Evolutionary conservation across 2,113 vertebrate species (phyloP).

Genomic region (Nematolebias whitei): DNA sequence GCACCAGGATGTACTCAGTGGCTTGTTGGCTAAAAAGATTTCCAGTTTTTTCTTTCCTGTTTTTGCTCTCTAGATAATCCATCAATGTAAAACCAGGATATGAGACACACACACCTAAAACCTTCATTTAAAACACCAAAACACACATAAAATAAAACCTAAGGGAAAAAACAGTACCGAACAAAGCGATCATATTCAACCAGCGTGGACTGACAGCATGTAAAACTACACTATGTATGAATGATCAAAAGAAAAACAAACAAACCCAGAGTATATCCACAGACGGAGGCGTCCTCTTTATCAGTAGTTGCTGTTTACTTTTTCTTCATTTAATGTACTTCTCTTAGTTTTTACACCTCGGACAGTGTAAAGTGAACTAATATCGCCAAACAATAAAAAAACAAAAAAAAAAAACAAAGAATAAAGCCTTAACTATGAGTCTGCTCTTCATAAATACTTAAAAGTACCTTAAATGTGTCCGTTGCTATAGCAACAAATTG

Average conservation of each 20-base stretch:
- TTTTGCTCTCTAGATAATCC: slow-evolving; percentile 8
- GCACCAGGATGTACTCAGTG: background rate
- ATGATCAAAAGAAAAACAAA: slow-evolving; percentile 30
- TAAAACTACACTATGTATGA: slow-evolving; percentile 58
- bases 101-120: slow-evolving; percentile 30
- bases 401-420: slow-evolving; percentile 39
- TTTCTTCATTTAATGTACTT: slow-evolving; percentile 34
- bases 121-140: slow-evolving; percentile 67
- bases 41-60: slow-evolving; percentile 38
- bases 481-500: slow-evolving; percentile 27
- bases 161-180: slow-evolving; percentile 57
- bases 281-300: slow-evolving; percentile 52
- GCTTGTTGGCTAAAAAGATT: slow-evolving; percentile 15
- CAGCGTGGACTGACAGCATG: slow-evolving; percentile 61
- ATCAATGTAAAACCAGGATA: slow-evolving; percentile 27
- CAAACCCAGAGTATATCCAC: slow-evolving; percentile 53
- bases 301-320: slow-evolving; percentile 61
- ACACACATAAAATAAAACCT: slow-evolving; percentile 49
- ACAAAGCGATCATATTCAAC: slow-evolving; percentile 63
- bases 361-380: slow-evolving; percentile 7
- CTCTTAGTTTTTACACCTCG: slow-evolving; percentile 13
- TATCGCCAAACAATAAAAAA: slow-evolving; percentile 21
- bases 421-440: slow-evolving; percentile 66
- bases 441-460: slow-evolving; percentile 90
- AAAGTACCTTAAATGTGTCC: slow-evolving; percentile 85